Evolutionary conservation across 2,888 invertebrate genomes (phyloP).

Genomic region (Hemicrepidius hirtus): DNA sequence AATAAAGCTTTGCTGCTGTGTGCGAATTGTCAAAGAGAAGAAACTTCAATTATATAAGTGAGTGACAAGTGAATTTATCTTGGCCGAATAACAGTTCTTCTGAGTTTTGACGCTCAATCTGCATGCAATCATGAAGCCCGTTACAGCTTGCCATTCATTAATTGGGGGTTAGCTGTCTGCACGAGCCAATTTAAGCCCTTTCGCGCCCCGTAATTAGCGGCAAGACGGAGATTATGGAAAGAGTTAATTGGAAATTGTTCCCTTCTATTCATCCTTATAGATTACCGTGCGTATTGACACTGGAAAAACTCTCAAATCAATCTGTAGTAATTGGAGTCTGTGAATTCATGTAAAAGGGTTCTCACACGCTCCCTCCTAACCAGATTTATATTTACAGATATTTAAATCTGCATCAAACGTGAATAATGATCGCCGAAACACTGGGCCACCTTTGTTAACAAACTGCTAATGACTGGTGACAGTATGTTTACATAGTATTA

Average conservation of each 20-base stretch:
- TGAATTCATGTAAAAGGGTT: slow-evolving; percentile 62
- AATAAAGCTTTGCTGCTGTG: slow-evolving; percentile 49
- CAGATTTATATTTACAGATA: slow-evolving; percentile 61
- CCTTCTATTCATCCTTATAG: slow-evolving; percentile 58
- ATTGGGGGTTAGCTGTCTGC: slow-evolving; percentile 66
- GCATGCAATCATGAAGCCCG: slow-evolving; percentile 62
- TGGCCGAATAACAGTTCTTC: slow-evolving; percentile 46
- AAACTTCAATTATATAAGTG: slow-evolving; percentile 55
- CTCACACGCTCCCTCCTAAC: slow-evolving; percentile 60
- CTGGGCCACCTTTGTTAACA: slow-evolving; percentile 64
- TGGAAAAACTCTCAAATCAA: slow-evolving; percentile 64
- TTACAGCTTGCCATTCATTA: slow-evolving; percentile 65
- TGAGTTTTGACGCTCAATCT: slow-evolving; percentile 64
- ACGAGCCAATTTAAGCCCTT: slow-evolving; percentile 67
- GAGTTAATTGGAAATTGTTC: slow-evolving; percentile 71
- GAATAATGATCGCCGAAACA: slow-evolving; percentile 55
- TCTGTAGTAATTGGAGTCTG: slow-evolving; percentile 61
- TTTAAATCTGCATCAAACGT: slow-evolving; percentile 61
- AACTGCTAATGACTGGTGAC: slow-evolving; percentile 68
- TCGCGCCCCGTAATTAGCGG: slow-evolving; percentile 66
- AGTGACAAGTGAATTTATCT: slow-evolving; percentile 52
- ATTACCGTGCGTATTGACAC: slow-evolving; percentile 58
- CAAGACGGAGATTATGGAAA: slow-evolving; percentile 68
- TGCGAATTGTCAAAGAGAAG: slow-evolving; percentile 19
- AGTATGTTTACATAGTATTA: slow-evolving; percentile 67